Conservation (phyloP, 2,888 invertebrate genomes). For the Pyrocoelia pectoralis region DNA sequence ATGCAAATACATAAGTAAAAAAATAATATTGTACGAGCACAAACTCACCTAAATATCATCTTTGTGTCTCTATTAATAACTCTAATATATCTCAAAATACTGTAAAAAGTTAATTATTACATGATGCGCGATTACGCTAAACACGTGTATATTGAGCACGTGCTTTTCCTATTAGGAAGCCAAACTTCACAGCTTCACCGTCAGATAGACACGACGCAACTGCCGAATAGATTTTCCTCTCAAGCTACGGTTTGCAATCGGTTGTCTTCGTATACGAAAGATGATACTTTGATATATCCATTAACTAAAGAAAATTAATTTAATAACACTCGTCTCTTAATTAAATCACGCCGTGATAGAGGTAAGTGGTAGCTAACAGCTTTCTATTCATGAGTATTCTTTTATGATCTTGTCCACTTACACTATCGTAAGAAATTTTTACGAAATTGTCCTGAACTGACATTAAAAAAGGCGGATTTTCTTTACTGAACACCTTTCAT, state of each 20-base stretch:
- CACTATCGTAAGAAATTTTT: no score
- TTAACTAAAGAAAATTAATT: conserved; percentile 8
- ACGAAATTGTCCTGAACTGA: no score
- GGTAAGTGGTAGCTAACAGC: no score
- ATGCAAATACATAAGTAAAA: not conserved
- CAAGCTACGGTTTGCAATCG: conserved; percentile 51
- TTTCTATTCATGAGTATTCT: no score
- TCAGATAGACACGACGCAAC: conserved; percentile 54
- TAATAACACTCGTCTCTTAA: not conserved
- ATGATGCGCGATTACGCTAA: conserved; percentile 35
- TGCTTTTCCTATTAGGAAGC: conserved; percentile 48
- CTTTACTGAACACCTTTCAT: no score
- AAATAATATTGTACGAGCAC: not conserved
- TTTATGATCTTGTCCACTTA: no score
- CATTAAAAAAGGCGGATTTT: no score
- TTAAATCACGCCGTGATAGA: not conserved
- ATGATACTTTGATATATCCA: conserved; percentile 24
- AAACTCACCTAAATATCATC: conserved; percentile 17
- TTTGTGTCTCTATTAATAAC: not conserved
- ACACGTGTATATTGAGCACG: conserved; percentile 52
- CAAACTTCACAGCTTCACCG: conserved; percentile 52
- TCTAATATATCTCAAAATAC: not conserved
- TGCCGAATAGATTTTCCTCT: conserved; percentile 51
- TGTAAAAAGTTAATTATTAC: conserved; percentile 20
- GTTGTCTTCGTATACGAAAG: conserved; percentile 54